Base-by-base conservation (phyloP, 2,888 invertebrate species). In the Scaptomyza parva region DNA sequence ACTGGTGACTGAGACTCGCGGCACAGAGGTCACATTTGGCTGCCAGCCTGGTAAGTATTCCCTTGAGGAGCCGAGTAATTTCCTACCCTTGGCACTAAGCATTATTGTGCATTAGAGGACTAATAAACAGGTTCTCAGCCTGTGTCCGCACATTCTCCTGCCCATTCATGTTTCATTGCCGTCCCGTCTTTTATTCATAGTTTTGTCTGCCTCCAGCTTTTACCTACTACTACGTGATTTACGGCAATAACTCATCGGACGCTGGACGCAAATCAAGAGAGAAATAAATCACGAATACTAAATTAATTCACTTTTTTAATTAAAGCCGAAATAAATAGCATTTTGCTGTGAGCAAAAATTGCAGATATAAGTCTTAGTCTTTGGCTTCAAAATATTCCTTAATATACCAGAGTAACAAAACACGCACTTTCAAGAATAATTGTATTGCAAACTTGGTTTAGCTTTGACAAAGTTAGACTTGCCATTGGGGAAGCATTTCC, bases 101-200 rank as follows among this genome's bases (percentile, higher is more conserved):
- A 90, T 90, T 89, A 88, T 86, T 88, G 86, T 89, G 88, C 89
- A 90, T 90, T 90, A 90, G 89, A 79, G 85, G 84, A 83, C 90
- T 89, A 90, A 90, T 90, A 90, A 90, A 90, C 90, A 90, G 90
- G 89, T 90, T 90, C 89, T 79, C 90, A 89, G 71, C 53, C 70
- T 24, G 39, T 33, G 20, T 45, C 35, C 44, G 43, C n/a, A 43
- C n/a, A 43, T 60, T 28, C 17, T 60, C 37, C 51, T 40, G 51
- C 18, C 45, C 48, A 40, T 2, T 22, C 22, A 6, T 24, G 35
- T 53, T 26, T 20, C 17, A 45, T 8, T 26, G 3, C 24, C 60
- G 39, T 62, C n/a, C n/a, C 33, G 44, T 66, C 53, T 54, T 68
- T 66, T 76, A 72, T 74, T 73, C 78, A 70, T 72, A 78, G 82